phyloP scores from a whole-genome alignment of 1,140 invertebrate genomes.

The Nomia melanderi region DNA sequence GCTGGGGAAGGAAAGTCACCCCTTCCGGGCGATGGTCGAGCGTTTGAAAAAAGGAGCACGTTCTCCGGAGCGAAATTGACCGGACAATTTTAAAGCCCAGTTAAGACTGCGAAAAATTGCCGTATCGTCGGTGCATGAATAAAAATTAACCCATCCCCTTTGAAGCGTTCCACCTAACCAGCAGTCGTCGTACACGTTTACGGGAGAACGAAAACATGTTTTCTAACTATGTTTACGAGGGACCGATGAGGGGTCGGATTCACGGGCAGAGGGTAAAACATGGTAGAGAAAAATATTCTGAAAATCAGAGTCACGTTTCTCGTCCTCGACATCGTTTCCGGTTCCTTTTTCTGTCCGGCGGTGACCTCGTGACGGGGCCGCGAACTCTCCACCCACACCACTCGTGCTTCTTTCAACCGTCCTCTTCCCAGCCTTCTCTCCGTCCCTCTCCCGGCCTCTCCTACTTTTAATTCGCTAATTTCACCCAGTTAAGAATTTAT shows the following conservation, averaged over 20 bases:
- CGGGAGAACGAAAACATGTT: too few relatives aligned
- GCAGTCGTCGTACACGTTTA: neutral
- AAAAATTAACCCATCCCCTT: constrained; percentile 76
- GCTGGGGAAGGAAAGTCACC: constrained; percentile 56
- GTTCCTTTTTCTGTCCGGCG: neutral
- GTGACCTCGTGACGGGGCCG: constrained; percentile 33
- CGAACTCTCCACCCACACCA: neutral
- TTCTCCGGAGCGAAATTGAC: constrained; percentile 78
- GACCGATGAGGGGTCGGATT: too few relatives aligned
- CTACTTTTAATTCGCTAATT: constrained; percentile 81
- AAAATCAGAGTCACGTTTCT: constrained; percentile 35
- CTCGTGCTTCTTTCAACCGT: constrained; percentile 29
- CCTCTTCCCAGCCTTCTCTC: constrained; percentile 38
- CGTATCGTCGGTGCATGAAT: constrained; percentile 79
- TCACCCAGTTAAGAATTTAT: constrained; percentile 80
- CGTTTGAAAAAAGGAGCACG: constrained; percentile 80
- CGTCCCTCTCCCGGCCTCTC: constrained; percentile 37
- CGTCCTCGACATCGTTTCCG: constrained; percentile 17
- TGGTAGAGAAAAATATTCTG: neutral
- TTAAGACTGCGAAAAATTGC: constrained; percentile 81
- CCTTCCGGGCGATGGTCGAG: constrained; percentile 60
- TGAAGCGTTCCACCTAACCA: constrained; percentile 7
- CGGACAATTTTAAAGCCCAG: constrained; percentile 80
- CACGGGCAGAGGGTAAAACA: neutral
- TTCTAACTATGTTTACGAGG: too few relatives aligned